Evolutionary conservation across 2,888 invertebrate genomes (phyloP).

Genomic region (Campoplex nolae): DNA sequence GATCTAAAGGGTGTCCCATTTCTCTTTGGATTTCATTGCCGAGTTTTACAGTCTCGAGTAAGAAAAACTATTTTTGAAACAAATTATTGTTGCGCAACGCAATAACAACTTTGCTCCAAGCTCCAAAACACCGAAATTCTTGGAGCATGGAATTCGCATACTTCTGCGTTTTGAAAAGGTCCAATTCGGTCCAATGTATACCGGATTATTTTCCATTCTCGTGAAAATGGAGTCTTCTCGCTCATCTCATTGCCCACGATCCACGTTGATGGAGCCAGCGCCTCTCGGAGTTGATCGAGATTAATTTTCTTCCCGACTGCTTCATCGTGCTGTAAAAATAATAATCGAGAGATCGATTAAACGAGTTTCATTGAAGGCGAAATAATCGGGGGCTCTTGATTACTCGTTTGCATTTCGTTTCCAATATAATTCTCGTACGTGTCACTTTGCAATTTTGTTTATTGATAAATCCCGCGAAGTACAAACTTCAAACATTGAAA

Average conservation of each 20-base stretch:
- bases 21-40: not conserved
- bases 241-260: not conserved
- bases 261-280: conserved; percentile 37
- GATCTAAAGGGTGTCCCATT: not conserved
- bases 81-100: not conserved
- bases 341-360: conserved; percentile 21
- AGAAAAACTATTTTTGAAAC: not conserved
- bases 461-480: not conserved
- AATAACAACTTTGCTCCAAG: not conserved
- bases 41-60: too few relatives aligned
- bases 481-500: not conserved
- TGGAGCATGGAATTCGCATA: too few relatives aligned
- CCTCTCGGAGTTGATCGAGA: conserved; percentile 46
- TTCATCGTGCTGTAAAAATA: conserved; percentile 14
- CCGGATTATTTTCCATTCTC: too few relatives aligned
- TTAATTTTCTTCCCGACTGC: conserved; percentile 43
- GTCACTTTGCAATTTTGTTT: not conserved
- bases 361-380: conserved; percentile 18
- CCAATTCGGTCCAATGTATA: too few relatives aligned
- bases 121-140: not conserved
- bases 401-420: not conserved
- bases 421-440: not conserved
- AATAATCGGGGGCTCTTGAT: conserved; percentile 15
- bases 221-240: too few relatives aligned
- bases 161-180: too few relatives aligned